These are phyloP conservation scores for Chelonus formosanus DNA, from an alignment of 2,888 invertebrate species.

Conservation along the genomic window DNA sequence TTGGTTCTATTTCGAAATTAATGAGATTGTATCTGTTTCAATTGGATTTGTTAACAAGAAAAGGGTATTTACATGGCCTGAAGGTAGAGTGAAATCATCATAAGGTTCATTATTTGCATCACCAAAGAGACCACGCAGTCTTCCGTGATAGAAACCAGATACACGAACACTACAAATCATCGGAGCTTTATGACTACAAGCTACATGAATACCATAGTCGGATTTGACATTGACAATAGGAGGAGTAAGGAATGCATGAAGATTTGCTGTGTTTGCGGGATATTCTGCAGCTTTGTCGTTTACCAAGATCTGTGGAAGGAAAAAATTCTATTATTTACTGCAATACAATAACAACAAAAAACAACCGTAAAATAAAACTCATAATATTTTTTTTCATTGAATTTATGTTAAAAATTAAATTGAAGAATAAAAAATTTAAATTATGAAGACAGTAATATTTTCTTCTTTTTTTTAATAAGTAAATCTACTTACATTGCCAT, in stretches of 20 bases:
- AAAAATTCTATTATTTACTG: too few species aligned
- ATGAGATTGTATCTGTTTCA: too few species aligned
- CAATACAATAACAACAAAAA: too few species aligned
- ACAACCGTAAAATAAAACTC: not conserved
- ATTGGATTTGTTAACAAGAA: too few species aligned
- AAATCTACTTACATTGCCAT: slow-evolving; percentile 68
- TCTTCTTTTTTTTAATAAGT: not conserved
- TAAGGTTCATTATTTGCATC: slow-evolving; percentile 88
- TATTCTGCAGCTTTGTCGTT: slow-evolving; percentile 76
- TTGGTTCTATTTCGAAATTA: too few species aligned
- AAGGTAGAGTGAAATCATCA: slow-evolving; percentile 82
- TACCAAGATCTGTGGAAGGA: slow-evolving; percentile 66
- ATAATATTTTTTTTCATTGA: not conserved
- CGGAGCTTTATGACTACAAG: slow-evolving; percentile 69
- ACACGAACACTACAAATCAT: slow-evolving; percentile 75
- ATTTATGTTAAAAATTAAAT: not conserved
- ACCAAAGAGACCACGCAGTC: slow-evolving; percentile 86
- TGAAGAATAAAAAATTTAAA: not conserved
- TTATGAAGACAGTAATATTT: not conserved
- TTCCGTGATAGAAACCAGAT: slow-evolving; percentile 88
- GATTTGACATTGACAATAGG: slow-evolving; percentile 69
- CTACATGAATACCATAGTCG: slow-evolving; percentile 72
- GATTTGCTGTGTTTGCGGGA: slow-evolving; percentile 71
- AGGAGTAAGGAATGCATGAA: slow-evolving; percentile 70
- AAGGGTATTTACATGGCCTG: slow-evolving; percentile 71